Conservation (phyloP, 2,113 vertebrate species). For the Phalacrocorax pelagicus region DNA sequence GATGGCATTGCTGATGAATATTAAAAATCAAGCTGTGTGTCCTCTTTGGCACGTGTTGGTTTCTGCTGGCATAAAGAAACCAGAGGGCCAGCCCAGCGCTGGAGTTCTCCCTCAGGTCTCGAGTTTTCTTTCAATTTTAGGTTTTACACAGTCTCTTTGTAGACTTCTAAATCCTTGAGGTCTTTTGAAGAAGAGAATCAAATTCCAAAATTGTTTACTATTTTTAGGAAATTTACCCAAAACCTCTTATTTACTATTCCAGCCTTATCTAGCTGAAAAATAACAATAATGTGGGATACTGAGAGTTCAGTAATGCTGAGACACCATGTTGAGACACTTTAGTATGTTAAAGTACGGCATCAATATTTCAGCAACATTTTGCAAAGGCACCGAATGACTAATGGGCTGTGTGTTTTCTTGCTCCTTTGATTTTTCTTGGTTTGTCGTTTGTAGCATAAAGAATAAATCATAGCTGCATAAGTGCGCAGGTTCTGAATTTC, state of each 20-base stretch:
- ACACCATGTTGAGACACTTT: background rate
- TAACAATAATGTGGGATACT: background rate
- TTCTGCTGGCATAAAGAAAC: background rate
- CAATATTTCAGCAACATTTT: conserved; percentile 28
- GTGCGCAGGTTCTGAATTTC: background rate
- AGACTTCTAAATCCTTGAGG: background rate
- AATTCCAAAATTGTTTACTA: background rate
- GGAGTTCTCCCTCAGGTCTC: background rate
- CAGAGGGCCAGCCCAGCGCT: background rate
- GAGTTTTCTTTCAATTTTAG: background rate
- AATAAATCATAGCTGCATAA: background rate
- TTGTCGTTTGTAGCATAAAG: background rate
- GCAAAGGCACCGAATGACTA: background rate
- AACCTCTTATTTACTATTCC: background rate
- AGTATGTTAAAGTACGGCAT: background rate
- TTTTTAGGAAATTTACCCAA: background rate
- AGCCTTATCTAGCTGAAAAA: background rate
- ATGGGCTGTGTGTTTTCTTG: background rate
- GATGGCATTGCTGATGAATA: background rate
- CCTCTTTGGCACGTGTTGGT: rapidly evolving
- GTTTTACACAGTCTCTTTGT: background rate
- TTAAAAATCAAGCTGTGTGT: rapidly evolving
- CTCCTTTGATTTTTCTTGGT: conserved; percentile 4
- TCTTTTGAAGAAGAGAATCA: background rate
- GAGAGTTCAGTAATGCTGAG: background rate